Percentiles rank a stretch among this genome's conserved stretches.
These are phyloP conservation scores for Pangasius krempfi DNA, from an alignment of 2,797 vertebrate species.

Conservation along the genomic window DNA sequence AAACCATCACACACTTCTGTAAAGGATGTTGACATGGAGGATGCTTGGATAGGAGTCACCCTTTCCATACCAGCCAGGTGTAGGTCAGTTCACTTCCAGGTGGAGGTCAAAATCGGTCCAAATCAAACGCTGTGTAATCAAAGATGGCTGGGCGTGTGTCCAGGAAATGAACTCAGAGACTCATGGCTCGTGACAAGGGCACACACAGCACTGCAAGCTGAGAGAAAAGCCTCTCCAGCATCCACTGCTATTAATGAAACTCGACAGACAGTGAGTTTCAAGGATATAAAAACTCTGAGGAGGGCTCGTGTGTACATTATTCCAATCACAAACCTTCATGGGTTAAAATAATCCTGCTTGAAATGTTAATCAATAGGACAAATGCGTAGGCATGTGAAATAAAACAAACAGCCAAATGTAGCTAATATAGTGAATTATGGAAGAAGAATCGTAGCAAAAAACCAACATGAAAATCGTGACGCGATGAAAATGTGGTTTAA, in stretches of 20 bases:
- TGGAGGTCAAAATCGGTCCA: slow-evolving; percentile 52
- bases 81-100: slow-evolving; percentile 17
- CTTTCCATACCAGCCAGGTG: background rate
- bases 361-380: slow-evolving; percentile 24
- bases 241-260: background rate
- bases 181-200: slow-evolving; percentile 47
- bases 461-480: background rate
- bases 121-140: slow-evolving; percentile 67
- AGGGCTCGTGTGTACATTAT: background rate
- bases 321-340: background rate
- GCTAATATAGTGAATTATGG: background rate
- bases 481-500: background rate
- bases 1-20: background rate
- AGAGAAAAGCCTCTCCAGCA: slow-evolving; percentile 22
- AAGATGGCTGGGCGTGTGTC: slow-evolving; percentile 84
- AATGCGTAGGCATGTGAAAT: background rate
- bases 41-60: background rate
- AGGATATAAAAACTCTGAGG: background rate
- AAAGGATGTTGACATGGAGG: background rate
- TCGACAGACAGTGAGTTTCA: background rate
- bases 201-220: slow-evolving; percentile 42
- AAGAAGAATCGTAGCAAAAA: background rate
- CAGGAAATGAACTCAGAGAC: slow-evolving; percentile 69
- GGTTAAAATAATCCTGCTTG: slow-evolving; percentile 18
- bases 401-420: background rate